Conservation (phyloP, 2,797 vertebrate species). For the Micrastur ruficollis region DNA sequence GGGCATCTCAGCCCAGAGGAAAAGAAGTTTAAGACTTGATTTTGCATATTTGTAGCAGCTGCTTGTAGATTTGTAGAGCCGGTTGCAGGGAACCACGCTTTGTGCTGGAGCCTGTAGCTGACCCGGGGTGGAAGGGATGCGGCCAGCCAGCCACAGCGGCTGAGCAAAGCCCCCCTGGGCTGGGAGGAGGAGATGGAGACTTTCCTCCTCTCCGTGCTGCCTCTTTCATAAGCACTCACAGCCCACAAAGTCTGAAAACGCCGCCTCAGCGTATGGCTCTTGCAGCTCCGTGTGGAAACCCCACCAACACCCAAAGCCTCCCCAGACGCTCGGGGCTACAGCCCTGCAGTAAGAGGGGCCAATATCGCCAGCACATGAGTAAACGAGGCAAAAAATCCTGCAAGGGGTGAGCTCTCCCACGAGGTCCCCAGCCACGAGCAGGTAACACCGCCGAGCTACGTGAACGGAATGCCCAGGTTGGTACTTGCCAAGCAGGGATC, state of each 20-base stretch:
- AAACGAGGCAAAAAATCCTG: background rate
- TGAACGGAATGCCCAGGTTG: rapidly evolving
- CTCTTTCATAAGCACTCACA: background rate
- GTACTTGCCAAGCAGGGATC: rapidly evolving
- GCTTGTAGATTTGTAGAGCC: background rate
- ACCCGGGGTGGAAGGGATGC: background rate
- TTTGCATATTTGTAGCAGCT: background rate
- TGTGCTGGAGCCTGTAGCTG: background rate
- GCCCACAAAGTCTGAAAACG: background rate
- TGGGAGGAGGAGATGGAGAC: background rate
- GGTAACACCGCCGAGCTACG: rapidly evolving
- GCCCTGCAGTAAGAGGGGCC: background rate
- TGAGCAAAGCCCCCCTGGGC: background rate
- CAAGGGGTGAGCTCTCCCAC: background rate
- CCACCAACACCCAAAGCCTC: background rate
- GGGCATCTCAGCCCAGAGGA: background rate
- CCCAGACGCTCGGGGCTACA: background rate
- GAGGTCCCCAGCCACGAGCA: rapidly evolving
- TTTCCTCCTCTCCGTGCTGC: background rate
- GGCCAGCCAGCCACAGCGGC: background rate
- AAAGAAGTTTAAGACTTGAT: background rate
- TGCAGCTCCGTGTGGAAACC: rapidly evolving
- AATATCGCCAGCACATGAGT: rapidly evolving
- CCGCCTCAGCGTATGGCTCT: rapidly evolving
- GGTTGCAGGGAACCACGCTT: background rate